Evolutionary conservation across 2,888 invertebrate species (phyloP), one percentile per base, ranked within the genome.

Genomic region (Eucera pruinosa): DNA sequence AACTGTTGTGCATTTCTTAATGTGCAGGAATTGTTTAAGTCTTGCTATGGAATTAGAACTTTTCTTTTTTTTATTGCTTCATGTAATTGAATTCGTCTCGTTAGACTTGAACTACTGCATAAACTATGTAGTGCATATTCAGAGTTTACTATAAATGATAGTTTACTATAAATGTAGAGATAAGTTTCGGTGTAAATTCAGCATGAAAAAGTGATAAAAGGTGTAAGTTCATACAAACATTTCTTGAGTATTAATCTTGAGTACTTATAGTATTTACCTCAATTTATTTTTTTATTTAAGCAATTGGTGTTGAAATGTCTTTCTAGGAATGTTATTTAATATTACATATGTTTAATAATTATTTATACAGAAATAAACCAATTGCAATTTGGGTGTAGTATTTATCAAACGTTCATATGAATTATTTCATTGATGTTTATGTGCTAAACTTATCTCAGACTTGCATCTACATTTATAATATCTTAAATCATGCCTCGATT

Each of bases 401-500:
- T 55, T 39, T 3, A 25, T n/a, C 2, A 47, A 36, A 25, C 13
- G 25, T 36, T 36, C 48, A 48, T n/a, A 52, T 3, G 20, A 43
- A 64, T 9, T 23, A 20, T 20, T 27, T 15, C 0, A 11, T 20
- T 50, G 20, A 4, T 20, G 20, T 27, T 20, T 52, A 2, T 27
- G 15, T 9, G 11, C 30, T 27, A 13, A 50, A 50, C 41, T 41
- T n/a, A n/a, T n/a, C n/a, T n/a, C n/a, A n/a, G n/a, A n/a, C n/a
- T n/a, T n/a, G n/a, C n/a, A n/a, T n/a, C n/a, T n/a, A n/a, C 11
- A 61, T 33, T 43, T 23, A n/a, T 30, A 11, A 52, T 52, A 33
- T 9, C 11, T 74, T 25, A 2, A 36, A 33, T 23, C 76, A 76
- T 76, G 74, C 76, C 30, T 45, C 48, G 36, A 39, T 73, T 61